Evolutionary conservation across 2,888 invertebrate species (phyloP), one percentile per base, ranked within the genome.

Genomic region (Perizoma affinitatum): DNA sequence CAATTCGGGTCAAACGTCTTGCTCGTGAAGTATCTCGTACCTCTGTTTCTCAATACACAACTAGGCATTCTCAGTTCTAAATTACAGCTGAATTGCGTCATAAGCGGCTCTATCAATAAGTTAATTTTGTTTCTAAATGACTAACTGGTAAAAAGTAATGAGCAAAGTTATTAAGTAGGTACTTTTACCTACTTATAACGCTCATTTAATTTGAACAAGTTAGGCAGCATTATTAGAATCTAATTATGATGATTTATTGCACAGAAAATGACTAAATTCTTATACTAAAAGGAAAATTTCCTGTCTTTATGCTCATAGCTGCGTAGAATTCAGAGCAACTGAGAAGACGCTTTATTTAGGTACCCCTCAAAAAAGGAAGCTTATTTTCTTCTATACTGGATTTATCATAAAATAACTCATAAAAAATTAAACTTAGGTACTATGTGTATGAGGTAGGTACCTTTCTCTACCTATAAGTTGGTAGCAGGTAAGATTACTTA

Each of bases 1-100:
- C 86, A 86, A 90, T 90, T 88, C 83, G 84, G 86, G 88, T 80
- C 83, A 86, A 85, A 81, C 79, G 79, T 64, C 73, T 67, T 67
- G 65, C 71, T 69, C 69, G 73, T 71, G 73, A 65, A 57, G 68
- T 65, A 65, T 69, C 74, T 74, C 67, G 65, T 38, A 54, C 46
- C 67, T 66, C 65, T 70, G 67, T 79, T 75, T 75, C 76, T 67
- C 72, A 76, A 76, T 73, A 65, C 64, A 52, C 59, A 67, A 61
- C 58, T 43, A 62, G 52, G 35, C 44, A 49, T 47, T 22, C 22
- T 46, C 10, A 44, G 11, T 46, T 53, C 38, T n/a, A 7, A 38
- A 38, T 38, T 6, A 7, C 38, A 38, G 4, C 33, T 4, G 45
- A 45, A n/a, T 46, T 54, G 9, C 46, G 40, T 40, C 45, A 38